These are phyloP conservation scores for Amblyopsis hoosieri DNA, from an alignment of 2,797 vertebrate species.

Conservation along the genomic window DNA sequence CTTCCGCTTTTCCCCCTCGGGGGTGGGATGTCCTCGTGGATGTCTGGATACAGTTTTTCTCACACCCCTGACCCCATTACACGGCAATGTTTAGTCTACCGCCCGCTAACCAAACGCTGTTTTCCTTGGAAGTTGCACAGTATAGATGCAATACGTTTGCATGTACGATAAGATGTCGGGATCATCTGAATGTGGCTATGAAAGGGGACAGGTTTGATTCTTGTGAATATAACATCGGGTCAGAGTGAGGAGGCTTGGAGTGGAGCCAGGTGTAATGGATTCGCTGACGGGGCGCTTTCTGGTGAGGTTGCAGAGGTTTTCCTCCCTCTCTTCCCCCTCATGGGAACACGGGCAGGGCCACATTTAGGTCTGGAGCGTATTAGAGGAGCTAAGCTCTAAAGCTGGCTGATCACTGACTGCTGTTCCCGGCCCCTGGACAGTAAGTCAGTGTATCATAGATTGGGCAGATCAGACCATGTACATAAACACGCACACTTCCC, in stretches of 20 bases:
- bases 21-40: constrained; percentile 10
- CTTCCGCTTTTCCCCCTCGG: constrained; percentile 7
- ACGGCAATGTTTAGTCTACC: not conserved
- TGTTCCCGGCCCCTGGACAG: constrained; percentile 46
- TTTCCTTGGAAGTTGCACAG: too few species aligned
- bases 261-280: constrained; percentile 36
- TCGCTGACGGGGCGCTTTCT: constrained; percentile 50
- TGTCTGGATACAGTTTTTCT: constrained; percentile 9
- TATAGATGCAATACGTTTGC: too few species aligned
- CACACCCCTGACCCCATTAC: constrained; percentile 13
- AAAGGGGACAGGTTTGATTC: constrained; percentile 8
- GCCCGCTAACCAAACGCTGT: not conserved
- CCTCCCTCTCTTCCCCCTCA: constrained; percentile 13
- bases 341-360: constrained; percentile 26
- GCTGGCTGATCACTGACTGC: constrained; percentile 33
- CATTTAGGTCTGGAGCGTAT: constrained; percentile 55
- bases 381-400: constrained; percentile 53
- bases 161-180: too few species aligned
- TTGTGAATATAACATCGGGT: constrained; percentile 43
- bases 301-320: constrained; percentile 2
- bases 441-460: constrained; percentile 42
- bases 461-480: constrained; percentile 10
- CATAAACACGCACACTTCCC: constrained; percentile 19
- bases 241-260: constrained; percentile 30
- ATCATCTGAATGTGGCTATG: not conserved